These are phyloP conservation scores for Odobenus rosmarus DNA, from an alignment of 2,113 vertebrate species.

Conservation along the genomic window DNA sequence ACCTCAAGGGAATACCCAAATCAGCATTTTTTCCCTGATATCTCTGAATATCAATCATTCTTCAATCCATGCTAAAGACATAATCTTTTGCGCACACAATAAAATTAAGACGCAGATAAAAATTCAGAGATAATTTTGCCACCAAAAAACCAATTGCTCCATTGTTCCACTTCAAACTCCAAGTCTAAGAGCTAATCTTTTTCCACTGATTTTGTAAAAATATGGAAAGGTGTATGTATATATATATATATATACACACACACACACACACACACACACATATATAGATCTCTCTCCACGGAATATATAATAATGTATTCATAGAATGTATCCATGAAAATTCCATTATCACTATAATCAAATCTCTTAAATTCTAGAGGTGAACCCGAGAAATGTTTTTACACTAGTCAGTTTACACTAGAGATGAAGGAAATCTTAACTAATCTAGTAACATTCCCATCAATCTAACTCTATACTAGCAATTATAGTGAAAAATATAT, in stretches of 20 bases:
- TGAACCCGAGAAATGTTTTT: not conserved
- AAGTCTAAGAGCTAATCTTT: not conserved
- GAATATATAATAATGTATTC: not conserved
- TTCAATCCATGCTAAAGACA: not conserved
- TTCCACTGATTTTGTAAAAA: not conserved
- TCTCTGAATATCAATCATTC: not conserved
- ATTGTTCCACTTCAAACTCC: not conserved
- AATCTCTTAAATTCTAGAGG: not conserved
- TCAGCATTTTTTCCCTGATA: not conserved
- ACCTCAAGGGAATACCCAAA: not conserved
- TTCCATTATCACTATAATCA: not conserved
- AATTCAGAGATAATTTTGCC: not conserved
- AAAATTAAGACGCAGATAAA: not conserved
- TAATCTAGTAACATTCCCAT: not conserved
- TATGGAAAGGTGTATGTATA: not conserved
- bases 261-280: accelerated
- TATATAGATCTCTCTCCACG: not conserved
- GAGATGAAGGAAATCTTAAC: not conserved
- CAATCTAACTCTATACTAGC: not conserved
- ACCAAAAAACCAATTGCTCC: not conserved
- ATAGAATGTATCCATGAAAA: not conserved
- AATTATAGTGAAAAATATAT: not conserved
- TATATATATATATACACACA: not conserved
- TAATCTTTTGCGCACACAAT: not conserved
- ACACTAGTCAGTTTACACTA: not conserved